Evolutionary conservation across 2,797 vertebrate genomes (phyloP).

Genomic region (Lithobates pipiens): DNA sequence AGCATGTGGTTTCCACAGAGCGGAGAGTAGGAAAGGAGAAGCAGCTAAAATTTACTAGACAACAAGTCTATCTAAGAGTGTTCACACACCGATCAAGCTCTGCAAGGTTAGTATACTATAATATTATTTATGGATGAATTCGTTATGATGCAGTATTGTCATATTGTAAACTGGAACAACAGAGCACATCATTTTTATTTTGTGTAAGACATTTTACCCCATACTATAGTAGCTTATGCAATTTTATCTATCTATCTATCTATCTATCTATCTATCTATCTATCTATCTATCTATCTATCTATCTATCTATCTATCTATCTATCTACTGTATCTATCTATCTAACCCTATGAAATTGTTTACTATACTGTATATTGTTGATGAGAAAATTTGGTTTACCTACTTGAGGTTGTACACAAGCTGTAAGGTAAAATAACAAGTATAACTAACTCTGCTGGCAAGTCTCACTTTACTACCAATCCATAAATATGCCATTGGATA

Average conservation of each 20-base stretch:
- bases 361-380: not conserved
- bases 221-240: not conserved
- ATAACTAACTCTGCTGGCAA: too few relatives aligned
- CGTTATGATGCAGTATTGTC: not conserved
- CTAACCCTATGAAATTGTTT: not conserved
- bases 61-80: not conserved
- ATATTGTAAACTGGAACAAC: not conserved
- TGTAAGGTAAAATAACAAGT: too few relatives aligned
- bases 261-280: too few relatives aligned
- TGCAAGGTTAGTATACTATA: not conserved
- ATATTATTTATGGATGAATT: not conserved
- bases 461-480: too few relatives aligned
- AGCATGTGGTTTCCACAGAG: not conserved
- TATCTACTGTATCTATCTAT: too few relatives aligned
- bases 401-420: too few relatives aligned
- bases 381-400: not conserved
- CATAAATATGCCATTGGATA: too few relatives aligned
- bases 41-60: not conserved
- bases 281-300: too few relatives aligned
- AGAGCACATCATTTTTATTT: not conserved
- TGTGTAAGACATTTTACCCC: too few relatives aligned
- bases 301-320: too few relatives aligned
- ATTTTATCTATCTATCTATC: not conserved
- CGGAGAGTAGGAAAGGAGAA: slow-evolving; percentile 6
- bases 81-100: not conserved